phyloP scores from a whole-genome alignment of 2,797 vertebrate genomes.

The Cuniculus paca region DNA sequence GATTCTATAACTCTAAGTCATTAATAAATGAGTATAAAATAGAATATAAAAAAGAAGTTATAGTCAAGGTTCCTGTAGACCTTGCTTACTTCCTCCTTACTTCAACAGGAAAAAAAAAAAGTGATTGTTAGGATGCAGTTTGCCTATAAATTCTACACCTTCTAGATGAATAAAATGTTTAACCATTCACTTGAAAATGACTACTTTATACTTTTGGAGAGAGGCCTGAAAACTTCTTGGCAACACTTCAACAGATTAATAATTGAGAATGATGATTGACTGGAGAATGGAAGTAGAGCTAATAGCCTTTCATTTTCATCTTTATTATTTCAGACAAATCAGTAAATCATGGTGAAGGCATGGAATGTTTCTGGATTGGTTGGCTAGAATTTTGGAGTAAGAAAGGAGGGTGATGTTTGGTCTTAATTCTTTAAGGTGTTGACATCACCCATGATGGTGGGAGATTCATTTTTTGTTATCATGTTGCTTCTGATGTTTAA shows the following conservation, averaged over 20 bases:
- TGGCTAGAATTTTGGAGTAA: conserved; percentile 45
- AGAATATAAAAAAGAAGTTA: background rate
- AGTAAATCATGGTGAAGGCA: conserved; percentile 50
- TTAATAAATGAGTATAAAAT: conserved; percentile 25
- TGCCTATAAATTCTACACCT: conserved; percentile 40
- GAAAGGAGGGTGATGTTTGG: background rate
- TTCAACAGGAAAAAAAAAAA: background rate
- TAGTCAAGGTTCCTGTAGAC: background rate
- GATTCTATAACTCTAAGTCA: conserved; percentile 18
- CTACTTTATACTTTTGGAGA: conserved; percentile 66
- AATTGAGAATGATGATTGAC: conserved; percentile 74
- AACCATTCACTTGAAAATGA: conserved; percentile 65
- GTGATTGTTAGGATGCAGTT: background rate
- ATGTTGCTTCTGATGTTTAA: background rate
- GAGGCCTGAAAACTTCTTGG: conserved; percentile 74
- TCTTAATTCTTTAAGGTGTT: background rate
- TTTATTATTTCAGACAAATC: conserved; percentile 77
- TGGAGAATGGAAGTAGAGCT: conserved; percentile 61
- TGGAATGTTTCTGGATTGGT: conserved; percentile 52
- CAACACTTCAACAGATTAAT: conserved; percentile 74
- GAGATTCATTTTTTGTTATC: background rate
- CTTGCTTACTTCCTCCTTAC: background rate
- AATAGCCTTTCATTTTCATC: conserved; percentile 68
- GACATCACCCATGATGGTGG: background rate
- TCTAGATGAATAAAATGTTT: conserved; percentile 54